Base-by-base conservation (phyloP, 2,797 vertebrate species). In the Gastrophryne carolinensis region DNA sequence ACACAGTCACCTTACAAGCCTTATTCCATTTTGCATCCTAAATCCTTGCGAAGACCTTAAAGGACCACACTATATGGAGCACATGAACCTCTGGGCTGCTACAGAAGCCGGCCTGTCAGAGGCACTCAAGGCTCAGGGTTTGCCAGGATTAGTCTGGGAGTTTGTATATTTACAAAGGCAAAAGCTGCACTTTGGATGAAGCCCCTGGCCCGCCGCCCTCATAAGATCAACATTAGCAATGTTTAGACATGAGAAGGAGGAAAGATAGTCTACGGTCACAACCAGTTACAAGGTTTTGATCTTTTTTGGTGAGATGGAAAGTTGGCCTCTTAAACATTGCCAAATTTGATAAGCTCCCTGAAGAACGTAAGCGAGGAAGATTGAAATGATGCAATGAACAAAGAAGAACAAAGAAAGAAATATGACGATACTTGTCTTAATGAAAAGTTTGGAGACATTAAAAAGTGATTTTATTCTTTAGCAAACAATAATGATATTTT, bases 241-340 rank as follows among this genome's bases (percentile, higher is more conserved):
- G 83, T 86, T 88, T 89, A 83, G 77, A 83, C 80, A 85, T 80
- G 80, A 87, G 81, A 60, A 61, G 75, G 86, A 83, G 80, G 62
- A 73, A 79, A 82, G 83, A 83, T 84, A 83, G 82, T 85, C 83
- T 17, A 27, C 37, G 32, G 62, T 78, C 71, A 80, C 80, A 80
- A 84, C 83, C 82, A 83, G 44, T 86, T 86, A 83, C 81, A 84
- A 71, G 57, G 80, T 88, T 84, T 89, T 86, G 84, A 84, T 85
- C 84, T 86, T 88, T 87, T 85, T 82, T 85, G 83, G 85, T 85
- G 82, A 87, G 83, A 88, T 86, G 81, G 83, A 85, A 85, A 81
- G 78, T 81, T 81, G 72, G 70, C 69, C 81, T 86, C 81, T 82
- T 54, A 85, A 81, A 82, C 81, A 79, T 69, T 79, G 83, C 82